Evolutionary conservation across 1,140 invertebrate genomes (phyloP).

Genomic region (Eriosoma lanigerum): DNA sequence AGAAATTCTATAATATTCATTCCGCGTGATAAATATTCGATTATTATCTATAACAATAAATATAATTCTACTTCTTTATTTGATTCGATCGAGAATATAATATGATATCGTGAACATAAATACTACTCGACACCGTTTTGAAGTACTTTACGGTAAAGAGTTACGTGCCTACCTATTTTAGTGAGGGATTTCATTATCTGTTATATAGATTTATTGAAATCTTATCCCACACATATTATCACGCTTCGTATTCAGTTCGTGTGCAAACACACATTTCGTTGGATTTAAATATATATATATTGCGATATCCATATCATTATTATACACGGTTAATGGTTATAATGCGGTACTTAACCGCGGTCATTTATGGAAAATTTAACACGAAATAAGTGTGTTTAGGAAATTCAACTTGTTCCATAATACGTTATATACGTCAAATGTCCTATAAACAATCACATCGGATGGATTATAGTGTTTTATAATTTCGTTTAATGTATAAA

Average conservation of each 20-base stretch:
- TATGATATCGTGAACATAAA: background rate
- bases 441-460: no score
- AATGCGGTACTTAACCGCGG: no score
- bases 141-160: background rate
- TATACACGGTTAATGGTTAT: no score
- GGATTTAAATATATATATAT: background rate
- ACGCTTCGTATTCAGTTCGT: background rate
- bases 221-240: background rate
- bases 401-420: no score
- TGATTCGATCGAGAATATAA: background rate
- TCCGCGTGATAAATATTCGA: no score
- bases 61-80: background rate
- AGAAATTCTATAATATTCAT: no score
- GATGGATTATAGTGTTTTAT: no score
- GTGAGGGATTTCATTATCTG: background rate
- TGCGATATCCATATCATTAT: no score
- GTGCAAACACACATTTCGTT: background rate
- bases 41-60: no score
- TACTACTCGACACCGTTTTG: background rate
- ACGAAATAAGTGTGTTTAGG: no score
- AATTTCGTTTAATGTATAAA: background rate
- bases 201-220: slow-evolving; percentile 42
- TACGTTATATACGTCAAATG: no score
- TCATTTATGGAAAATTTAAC: no score
- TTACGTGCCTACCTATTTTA: background rate